Conservation (phyloP, 2,797 vertebrate species). For the Neosalanx taihuensis region DNA sequence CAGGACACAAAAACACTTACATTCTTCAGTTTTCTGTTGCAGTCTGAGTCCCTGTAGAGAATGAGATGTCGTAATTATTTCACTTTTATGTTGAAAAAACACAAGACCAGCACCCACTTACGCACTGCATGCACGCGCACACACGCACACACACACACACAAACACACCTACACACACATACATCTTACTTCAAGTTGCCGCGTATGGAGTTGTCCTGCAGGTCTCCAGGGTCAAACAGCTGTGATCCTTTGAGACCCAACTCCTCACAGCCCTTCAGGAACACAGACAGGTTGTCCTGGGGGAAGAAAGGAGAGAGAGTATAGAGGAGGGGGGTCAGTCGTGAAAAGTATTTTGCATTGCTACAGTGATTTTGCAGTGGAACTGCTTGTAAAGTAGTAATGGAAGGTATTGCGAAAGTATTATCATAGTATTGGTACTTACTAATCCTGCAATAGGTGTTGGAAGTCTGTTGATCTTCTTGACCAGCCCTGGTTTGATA, state of each 20-base stretch:
- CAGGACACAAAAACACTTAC: constrained; percentile 72
- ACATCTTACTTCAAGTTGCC: constrained; percentile 84
- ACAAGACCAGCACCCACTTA: not conserved
- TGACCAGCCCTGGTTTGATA: constrained; percentile 94
- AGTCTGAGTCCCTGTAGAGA: constrained; percentile 80
- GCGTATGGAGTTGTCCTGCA: constrained; percentile 89
- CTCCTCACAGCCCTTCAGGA: constrained; percentile 94
- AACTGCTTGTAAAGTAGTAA: not conserved
- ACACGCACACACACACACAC: not conserved
- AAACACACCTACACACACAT: not conserved
- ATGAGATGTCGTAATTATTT: constrained; percentile 9
- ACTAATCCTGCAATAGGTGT: constrained; percentile 93
- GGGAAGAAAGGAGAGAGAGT: constrained; percentile 13
- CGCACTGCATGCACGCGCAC: not conserved
- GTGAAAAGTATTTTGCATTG: not conserved
- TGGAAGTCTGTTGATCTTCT: constrained; percentile 96
- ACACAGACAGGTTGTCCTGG: constrained; percentile 95
- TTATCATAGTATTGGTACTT: not conserved
- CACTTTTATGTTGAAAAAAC: not conserved
- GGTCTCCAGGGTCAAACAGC: constrained; percentile 94
- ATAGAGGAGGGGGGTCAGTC: not conserved
- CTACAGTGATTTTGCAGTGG: too few species aligned
- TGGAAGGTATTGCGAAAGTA: too few species aligned
- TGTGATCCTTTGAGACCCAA: constrained; percentile 93
- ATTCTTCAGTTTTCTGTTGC: constrained; percentile 91